Conservation (phyloP, 2,113 vertebrate genomes). For the Jaculus jaculus region DNA sequence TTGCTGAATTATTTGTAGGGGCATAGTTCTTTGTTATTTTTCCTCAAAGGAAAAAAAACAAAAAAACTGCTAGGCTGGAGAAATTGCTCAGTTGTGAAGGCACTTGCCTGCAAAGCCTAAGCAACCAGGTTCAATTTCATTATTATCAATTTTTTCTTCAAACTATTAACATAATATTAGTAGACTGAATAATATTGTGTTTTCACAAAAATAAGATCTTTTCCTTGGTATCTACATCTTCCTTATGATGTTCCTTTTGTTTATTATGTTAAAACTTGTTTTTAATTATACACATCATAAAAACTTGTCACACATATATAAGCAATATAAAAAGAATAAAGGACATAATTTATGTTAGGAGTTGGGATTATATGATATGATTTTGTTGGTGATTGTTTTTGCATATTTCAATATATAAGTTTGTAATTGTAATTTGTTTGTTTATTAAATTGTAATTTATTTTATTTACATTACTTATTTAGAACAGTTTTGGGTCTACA, state of each 20-base stretch:
- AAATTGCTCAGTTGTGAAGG: too few species aligned
- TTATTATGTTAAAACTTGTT: background rate
- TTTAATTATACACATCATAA: background rate
- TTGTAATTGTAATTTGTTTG: background rate
- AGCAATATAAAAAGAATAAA: background rate
- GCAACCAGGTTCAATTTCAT: background rate
- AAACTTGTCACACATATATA: conserved; percentile 6
- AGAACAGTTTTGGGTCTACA: background rate
- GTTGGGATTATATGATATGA: background rate
- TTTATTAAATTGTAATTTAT: background rate
- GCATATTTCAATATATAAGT: background rate
- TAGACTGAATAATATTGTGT: background rate
- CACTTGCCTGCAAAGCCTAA: too few species aligned
- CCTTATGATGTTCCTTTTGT: background rate
- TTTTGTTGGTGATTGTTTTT: background rate
- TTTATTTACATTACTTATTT: background rate
- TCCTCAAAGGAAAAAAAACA: background rate
- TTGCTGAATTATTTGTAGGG: background rate
- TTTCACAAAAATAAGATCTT: background rate
- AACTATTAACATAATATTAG: background rate
- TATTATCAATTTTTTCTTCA: conserved; percentile 12
- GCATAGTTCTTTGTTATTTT: background rate
- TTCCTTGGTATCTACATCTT: background rate
- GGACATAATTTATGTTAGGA: background rate
- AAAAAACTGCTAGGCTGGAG: background rate